Percentiles rank a stretch among this genome's conserved stretches.
Conservation (phyloP, 2,888 invertebrate species). For the Eudasyphora cyanicolor region DNA sequence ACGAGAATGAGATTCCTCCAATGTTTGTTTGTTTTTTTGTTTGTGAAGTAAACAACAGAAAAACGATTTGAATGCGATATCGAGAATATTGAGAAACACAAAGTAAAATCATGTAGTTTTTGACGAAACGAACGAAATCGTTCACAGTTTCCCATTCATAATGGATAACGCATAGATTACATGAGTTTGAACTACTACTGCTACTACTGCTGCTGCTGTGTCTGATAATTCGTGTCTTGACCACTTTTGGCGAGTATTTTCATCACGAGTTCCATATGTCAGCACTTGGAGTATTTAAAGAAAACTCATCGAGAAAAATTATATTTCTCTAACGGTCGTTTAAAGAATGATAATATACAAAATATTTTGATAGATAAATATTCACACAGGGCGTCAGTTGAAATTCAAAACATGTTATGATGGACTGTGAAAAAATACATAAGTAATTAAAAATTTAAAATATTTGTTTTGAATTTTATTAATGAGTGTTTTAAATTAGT, state of each 20-base stretch:
- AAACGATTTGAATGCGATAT: background rate
- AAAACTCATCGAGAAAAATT: background rate
- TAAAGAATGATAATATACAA: slow-evolving; percentile 1
- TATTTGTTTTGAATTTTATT: background rate
- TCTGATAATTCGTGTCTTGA: background rate
- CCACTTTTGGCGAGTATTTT: background rate
- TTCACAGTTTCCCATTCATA: background rate
- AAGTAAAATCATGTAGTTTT: slow-evolving; percentile 9
- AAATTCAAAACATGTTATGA: no score
- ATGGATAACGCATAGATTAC: background rate
- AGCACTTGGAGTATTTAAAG: background rate
- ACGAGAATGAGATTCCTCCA: background rate
- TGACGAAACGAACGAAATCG: background rate
- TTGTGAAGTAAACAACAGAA: slow-evolving; percentile 18
- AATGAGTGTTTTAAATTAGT: no score
- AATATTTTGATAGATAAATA: slow-evolving; percentile 16
- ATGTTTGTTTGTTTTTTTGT: slow-evolving; percentile 6
- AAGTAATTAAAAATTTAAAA: background rate
- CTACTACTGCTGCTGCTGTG: no score
- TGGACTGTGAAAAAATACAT: no score
- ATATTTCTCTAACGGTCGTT: background rate
- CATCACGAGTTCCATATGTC: background rate
- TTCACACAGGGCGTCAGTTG: background rate
- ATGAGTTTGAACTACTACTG: background rate
- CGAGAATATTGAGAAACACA: background rate